Base-by-base conservation (phyloP, 2,797 vertebrate species). In the Hephaestus fuliginosus region DNA sequence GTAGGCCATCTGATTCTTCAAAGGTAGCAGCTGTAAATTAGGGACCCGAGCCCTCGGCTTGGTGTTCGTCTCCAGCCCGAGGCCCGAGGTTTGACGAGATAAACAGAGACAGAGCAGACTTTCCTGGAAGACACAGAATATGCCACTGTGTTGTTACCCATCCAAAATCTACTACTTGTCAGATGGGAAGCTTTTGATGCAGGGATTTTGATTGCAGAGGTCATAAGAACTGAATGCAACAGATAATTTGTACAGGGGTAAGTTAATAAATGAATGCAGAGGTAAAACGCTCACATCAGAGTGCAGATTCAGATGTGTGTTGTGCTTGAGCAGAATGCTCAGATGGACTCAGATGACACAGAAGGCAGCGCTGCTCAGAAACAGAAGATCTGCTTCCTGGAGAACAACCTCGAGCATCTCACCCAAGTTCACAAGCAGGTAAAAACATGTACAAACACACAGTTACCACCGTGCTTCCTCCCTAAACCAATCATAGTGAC, bases 391-490 rank as follows among this genome's bases (percentile, higher is more conserved):
- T 96, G 94, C 85, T 98, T 98, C 90, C 96, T 99, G 75, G 98
- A 99, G 91, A 98, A 97, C 95, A 99, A 98, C 85, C 96, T 99
- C 17, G 97, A 99, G 80, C 97, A 99, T 70, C 97, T 99, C 69
- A 98, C 96, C 65, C 98, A 97, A 88, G 98, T 97, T 83, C 98
- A 99, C 91, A 99, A 99, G 78, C 98, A 99, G 97, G 98, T 98
- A 95, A n/a, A 28, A 33, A 43, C 22, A 48, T 1, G 3, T 51
- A 3, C 18, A 44, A 36, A 48, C 53, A 48, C 46, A 46, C 17
- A 51, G 3, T 15, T 14, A 48, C 3, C 33, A 41, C 48, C 11
- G 33, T 5, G 4, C 22, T 43, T 18, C 36, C 30, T 60, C 1
- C 18, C 15, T 41, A 13, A 62, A 49, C 2, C n/a, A 0, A 61